These are phyloP conservation scores for Beroe ovata DNA, from an alignment of 37 sponge, comb jelly and placozoan genomes.

Conservation along the genomic window DNA sequence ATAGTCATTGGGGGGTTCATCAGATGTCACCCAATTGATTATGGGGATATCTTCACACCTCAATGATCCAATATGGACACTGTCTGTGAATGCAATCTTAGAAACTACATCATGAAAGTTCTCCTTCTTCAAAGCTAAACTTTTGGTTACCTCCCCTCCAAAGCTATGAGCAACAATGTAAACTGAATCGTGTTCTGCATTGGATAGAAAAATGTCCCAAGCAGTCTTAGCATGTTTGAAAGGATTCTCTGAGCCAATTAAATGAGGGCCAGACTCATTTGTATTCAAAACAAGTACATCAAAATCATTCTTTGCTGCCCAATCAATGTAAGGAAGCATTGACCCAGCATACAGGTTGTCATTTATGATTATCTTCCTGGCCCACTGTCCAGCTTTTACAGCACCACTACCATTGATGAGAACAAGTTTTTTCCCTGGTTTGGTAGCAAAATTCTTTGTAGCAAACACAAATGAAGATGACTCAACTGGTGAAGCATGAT, in stretches of 20 bases:
- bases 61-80: slow-evolving; percentile 29
- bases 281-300: slow-evolving; percentile 50
- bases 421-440: background rate
- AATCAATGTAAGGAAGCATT: slow-evolving; percentile 53
- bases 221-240: slow-evolving; percentile 28
- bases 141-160: slow-evolving; percentile 13
- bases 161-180: slow-evolving; percentile 35
- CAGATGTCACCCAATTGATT: slow-evolving; percentile 47
- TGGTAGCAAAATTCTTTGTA: background rate
- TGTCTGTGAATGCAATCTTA: slow-evolving; percentile 40
- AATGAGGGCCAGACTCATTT: background rate
- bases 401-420: slow-evolving; percentile 64
- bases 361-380: slow-evolving; percentile 25
- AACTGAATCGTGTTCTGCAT: background rate
- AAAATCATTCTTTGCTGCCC: slow-evolving; percentile 9
- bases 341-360: slow-evolving; percentile 45
- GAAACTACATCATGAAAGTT: background rate
- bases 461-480: slow-evolving; percentile 43
- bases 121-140: background rate
- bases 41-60: background rate
- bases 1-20: background rate
- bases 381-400: slow-evolving; percentile 54
- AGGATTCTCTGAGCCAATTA: background rate
- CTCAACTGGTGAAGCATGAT: background rate
- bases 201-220: slow-evolving; percentile 2